These are phyloP conservation scores for Rotaria macrura DNA, from an alignment of 2,888 invertebrate species.

Conservation along the genomic window DNA sequence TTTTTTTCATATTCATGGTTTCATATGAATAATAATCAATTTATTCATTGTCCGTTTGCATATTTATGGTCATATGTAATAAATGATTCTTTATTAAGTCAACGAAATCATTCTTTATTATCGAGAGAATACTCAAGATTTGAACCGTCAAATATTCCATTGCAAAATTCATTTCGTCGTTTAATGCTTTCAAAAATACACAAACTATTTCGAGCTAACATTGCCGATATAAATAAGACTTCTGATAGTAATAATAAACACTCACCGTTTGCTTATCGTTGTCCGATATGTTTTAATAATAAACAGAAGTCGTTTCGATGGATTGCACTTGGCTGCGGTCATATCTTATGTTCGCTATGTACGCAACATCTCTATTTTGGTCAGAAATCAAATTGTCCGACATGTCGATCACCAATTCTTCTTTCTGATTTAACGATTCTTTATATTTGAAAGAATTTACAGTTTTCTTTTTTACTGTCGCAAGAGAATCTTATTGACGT, in stretches of 20 bases:
- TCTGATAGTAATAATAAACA: neutral
- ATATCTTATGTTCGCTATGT: neutral
- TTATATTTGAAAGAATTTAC: neutral
- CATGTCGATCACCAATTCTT: neutral
- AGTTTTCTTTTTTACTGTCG: neutral
- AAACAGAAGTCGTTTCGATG: neutral
- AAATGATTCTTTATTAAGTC: neutral
- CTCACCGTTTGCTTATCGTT: neutral
- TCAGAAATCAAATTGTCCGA: neutral
- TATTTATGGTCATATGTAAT: neutral
- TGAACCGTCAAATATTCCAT: neutral
- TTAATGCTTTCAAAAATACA: neutral
- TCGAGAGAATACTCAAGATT: neutral
- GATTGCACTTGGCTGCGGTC: neutral
- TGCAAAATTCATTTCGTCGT: neutral
- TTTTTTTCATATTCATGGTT: neutral
- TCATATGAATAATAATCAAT: neutral
- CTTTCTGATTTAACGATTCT: neutral
- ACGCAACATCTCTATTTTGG: neutral
- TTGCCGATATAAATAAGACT: neutral
- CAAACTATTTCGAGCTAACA: neutral
- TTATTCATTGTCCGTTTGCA: neutral
- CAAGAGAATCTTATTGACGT: too few relatives aligned
- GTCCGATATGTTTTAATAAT: neutral
- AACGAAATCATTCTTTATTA: neutral